These are phyloP conservation scores for Myotis vivesi DNA, from an alignment of 2,797 vertebrate genomes.

Conservation along the genomic window DNA sequence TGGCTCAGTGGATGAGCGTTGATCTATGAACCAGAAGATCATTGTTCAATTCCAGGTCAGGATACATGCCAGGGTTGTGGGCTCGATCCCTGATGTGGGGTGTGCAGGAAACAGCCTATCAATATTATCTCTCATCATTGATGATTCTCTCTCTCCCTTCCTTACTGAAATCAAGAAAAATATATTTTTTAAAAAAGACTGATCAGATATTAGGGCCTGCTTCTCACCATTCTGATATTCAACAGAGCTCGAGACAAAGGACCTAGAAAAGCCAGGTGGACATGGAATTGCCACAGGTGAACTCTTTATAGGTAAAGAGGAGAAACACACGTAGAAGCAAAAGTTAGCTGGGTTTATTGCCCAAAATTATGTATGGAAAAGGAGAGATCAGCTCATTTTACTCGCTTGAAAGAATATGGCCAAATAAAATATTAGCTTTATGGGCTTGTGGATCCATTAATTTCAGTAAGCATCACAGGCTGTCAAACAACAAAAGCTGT, in stretches of 20 bases:
- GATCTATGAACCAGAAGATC: too few species aligned
- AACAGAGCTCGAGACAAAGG: neutral
- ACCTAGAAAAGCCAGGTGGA: neutral
- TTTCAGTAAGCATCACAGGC: constrained; percentile 32
- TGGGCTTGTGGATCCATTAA: constrained; percentile 41
- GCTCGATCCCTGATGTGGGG: too few species aligned
- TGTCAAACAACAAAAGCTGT: constrained; percentile 44
- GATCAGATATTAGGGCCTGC: neutral
- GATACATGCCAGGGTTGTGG: too few species aligned
- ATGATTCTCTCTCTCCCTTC: too few species aligned
- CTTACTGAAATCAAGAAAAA: too few species aligned
- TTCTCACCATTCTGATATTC: neutral
- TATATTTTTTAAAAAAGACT: too few species aligned
- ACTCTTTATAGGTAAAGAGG: neutral
- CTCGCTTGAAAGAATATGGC: constrained; percentile 39
- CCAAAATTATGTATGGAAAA: neutral
- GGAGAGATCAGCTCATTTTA: constrained; percentile 48
- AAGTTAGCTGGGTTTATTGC: neutral
- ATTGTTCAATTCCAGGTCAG: too few species aligned
- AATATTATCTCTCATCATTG: too few species aligned
- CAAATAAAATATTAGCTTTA: constrained; percentile 55
- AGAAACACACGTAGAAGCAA: neutral
- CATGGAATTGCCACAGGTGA: neutral
- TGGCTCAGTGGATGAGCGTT: too few species aligned
- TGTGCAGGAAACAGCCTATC: too few species aligned